Evolutionary conservation across 2,888 invertebrate species (phyloP), one percentile per base, ranked within the genome.

Genomic region (Drosophila paracracens): DNA sequence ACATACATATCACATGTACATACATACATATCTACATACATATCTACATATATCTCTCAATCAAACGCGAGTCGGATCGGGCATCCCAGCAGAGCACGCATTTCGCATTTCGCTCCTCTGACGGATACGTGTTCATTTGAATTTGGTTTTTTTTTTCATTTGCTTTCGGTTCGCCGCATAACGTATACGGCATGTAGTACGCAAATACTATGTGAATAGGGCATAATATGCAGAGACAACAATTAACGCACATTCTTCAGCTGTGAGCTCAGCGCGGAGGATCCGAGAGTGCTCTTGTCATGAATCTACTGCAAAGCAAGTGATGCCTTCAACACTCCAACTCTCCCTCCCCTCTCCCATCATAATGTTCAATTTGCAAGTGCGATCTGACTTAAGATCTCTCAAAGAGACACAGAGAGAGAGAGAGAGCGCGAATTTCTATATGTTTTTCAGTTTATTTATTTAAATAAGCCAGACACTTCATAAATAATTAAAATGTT

Each of bases 221-320:
- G 43, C 65, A 70, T 31, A 46, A 46, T 74, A 88, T 73, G 74
- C 67, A 67, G 74, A 63, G 60, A 40, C 66, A 63, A 66, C 63
- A 81, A 77, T 73, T 63, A 59, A 66, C 36, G 62, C 82, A 63
- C 62, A 76, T 78, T 64, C 61, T 64, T 78, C 18, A 60, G 59
- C 62, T 74, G 51, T 65, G 66, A 53, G 63, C 50, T 63, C 64
- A 65, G 81, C 33, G 52, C 46, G 43, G 51, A 68, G 53, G 53
- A 74, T 31, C 57, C 29, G 27, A 8, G 25, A 7, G 18, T 25
- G 54, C 48, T 46, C n/a, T 62, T 69, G 75, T 70, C 70, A 87
- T 87, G 87, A 87, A 87, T 87, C 83, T 87, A 61, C 70, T 87
- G 74, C 87, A 87, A 90, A 87, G 87, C 87, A 87, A 87, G 87